phyloP scores from a whole-genome alignment of 2,888 invertebrate species.

The Venustoraphidia nigricollis region DNA sequence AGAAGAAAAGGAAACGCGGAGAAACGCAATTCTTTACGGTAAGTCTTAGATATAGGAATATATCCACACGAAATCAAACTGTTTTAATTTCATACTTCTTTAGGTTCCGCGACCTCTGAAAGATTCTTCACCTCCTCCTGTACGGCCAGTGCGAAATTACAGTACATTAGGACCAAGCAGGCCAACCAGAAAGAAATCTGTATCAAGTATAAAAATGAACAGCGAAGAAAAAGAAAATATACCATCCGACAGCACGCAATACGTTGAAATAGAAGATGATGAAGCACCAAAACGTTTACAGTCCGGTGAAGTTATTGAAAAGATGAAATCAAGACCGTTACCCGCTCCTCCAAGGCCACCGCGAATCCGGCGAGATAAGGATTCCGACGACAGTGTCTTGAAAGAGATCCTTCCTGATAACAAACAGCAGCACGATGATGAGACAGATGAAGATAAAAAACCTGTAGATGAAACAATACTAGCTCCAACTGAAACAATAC shows the following conservation, averaged over 20 bases:
- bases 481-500: too few relatives aligned
- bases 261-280: constrained; percentile 43
- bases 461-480: neutral
- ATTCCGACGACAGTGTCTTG: constrained; percentile 18
- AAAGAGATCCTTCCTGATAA: constrained; percentile 16
- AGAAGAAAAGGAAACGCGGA: constrained; percentile 21
- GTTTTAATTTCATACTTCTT: too few relatives aligned
- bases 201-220: constrained; percentile 35
- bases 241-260: constrained; percentile 33
- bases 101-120: constrained; percentile 27
- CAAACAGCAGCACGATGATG: constrained; percentile 17
- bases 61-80: too few relatives aligned
- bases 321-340: constrained; percentile 72
- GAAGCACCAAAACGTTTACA: constrained; percentile 43
- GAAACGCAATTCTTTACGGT: constrained; percentile 57
- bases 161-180: constrained; percentile 41
- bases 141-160: constrained; percentile 41
- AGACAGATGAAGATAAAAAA: constrained; percentile 12
- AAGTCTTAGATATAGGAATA: neutral
- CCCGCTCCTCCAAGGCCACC: constrained; percentile 79
- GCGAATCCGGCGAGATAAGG: constrained; percentile 23
- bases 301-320: constrained; percentile 60
- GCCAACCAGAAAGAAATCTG: constrained; percentile 45
- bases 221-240: constrained; percentile 28
- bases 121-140: constrained; percentile 33